phyloP scores from a whole-genome alignment of 2,797 vertebrate genomes.

The Clarias platycephalus region DNA sequence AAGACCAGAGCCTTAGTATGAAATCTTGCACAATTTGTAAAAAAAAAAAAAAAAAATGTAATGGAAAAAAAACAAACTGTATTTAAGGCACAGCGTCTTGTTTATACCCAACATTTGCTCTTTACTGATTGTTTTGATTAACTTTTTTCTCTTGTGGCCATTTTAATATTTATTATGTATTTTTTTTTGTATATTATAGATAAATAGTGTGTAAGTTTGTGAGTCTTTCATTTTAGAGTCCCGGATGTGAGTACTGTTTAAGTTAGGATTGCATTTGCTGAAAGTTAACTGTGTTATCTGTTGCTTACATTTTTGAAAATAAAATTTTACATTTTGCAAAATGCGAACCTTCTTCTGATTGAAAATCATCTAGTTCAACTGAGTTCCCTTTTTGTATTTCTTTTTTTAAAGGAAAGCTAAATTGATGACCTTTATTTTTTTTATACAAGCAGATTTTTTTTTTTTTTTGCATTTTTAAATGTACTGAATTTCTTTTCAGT shows the following conservation, averaged over 20 bases:
- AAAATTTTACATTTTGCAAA: constrained; percentile 95
- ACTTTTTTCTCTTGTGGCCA: constrained; percentile 93
- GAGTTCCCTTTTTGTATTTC: background rate
- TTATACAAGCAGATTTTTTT: background rate
- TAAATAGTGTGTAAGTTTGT: constrained; percentile 95
- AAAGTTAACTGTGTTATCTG: constrained; percentile 99
- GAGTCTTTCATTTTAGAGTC: constrained; percentile 99
- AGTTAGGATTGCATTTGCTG: constrained; percentile 99
- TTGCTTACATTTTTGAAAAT: constrained; percentile 97
- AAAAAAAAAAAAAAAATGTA: constrained; percentile 66
- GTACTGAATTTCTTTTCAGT: constrained; percentile 19
- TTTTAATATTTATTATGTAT: constrained; percentile 93
- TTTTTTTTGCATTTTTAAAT: background rate
- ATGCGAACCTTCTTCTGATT: constrained; percentile 66
- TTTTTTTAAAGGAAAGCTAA: constrained; percentile 11
- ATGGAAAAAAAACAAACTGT: constrained; percentile 70
- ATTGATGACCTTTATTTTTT: constrained; percentile 1
- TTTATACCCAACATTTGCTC: constrained; percentile 98
- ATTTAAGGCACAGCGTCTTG: constrained; percentile 96
- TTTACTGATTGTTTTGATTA: constrained; percentile 95
- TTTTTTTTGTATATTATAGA: constrained; percentile 96
- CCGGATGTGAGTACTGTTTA: constrained; percentile 98
- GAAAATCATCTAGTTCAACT: constrained; percentile 40
- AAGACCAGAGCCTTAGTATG: constrained; percentile 99
- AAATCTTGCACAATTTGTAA: constrained; percentile 99